These are phyloP conservation scores for Pomatostomus ruficeps DNA, from an alignment of 2,113 vertebrate genomes.

Conservation along the genomic window DNA sequence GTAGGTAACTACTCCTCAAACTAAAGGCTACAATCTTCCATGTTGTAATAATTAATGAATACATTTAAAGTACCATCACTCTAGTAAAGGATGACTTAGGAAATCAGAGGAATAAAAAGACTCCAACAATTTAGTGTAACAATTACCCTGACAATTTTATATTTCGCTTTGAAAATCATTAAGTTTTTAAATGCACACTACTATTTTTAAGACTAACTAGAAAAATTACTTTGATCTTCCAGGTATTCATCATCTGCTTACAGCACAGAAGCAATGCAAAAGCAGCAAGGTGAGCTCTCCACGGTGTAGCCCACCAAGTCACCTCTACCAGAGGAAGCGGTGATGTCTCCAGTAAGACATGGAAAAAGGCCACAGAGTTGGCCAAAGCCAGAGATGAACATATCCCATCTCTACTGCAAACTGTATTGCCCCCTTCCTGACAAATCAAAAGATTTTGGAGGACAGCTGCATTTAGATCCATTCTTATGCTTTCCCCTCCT, in stretches of 20 bases:
- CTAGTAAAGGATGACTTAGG: background rate
- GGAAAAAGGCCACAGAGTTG: background rate
- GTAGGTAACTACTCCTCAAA: background rate
- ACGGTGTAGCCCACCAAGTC: background rate
- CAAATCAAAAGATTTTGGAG: background rate
- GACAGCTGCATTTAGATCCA: background rate
- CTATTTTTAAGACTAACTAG: background rate
- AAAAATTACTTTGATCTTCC: background rate
- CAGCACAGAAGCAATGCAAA: background rate
- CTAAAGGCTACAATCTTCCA: background rate
- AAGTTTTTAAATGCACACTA: background rate
- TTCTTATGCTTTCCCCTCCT: background rate
- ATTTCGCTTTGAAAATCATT: background rate
- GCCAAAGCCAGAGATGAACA: background rate
- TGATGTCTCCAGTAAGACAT: too few species aligned
- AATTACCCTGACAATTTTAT: background rate
- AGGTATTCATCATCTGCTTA: background rate
- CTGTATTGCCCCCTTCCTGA: rapidly evolving
- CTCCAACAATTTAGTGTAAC: background rate
- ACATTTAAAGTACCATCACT: background rate
- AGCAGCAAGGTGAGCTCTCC: background rate
- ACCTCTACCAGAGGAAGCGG: background rate
- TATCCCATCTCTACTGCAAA: background rate
- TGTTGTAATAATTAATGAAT: background rate
- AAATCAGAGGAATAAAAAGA: background rate